A percentile compares a stretch with the other conserved stretches of the same genome.
Conservation (phyloP, 2,888 invertebrate species). For the Rhogogaster chlorosoma region DNA sequence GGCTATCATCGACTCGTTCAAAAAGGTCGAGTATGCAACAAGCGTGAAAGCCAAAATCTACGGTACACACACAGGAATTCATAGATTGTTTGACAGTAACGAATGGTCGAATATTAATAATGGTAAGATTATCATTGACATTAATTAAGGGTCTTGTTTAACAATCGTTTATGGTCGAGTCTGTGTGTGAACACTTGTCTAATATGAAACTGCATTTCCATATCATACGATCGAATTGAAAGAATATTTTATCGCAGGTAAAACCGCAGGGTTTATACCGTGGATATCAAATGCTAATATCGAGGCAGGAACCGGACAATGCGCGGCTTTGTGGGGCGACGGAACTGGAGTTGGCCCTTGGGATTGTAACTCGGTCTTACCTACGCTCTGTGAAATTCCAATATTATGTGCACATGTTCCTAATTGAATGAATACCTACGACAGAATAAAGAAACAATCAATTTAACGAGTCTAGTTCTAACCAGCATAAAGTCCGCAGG, state of each 20-base stretch:
- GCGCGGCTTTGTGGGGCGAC: neutral
- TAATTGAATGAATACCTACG: neutral
- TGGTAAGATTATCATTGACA: conserved; percentile 1
- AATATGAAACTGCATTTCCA: neutral
- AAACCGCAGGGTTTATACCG: conserved; percentile 5
- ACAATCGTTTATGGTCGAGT: neutral
- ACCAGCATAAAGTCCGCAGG: neutral
- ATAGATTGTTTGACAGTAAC: neutral
- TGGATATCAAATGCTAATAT: conserved; percentile 5
- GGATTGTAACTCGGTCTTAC: neutral
- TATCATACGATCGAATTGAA: neutral
- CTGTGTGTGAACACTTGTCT: neutral
- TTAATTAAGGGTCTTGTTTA: neutral
- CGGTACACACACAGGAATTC: neutral
- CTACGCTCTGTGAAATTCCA: conserved; percentile 24
- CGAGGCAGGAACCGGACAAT: neutral
- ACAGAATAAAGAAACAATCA: neutral
- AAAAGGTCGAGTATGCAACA: neutral
- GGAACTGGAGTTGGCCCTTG: conserved; percentile 23
- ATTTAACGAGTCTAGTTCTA: neutral
- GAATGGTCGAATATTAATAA: neutral
- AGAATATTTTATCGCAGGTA: neutral
- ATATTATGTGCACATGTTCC: neutral
- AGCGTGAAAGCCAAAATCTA: neutral
- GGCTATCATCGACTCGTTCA: conserved; percentile 2